Evolutionary conservation across 2,797 vertebrate genomes (phyloP), one percentile per base, ranked within the genome.

Genomic region (Anniella stebbinsi): DNA sequence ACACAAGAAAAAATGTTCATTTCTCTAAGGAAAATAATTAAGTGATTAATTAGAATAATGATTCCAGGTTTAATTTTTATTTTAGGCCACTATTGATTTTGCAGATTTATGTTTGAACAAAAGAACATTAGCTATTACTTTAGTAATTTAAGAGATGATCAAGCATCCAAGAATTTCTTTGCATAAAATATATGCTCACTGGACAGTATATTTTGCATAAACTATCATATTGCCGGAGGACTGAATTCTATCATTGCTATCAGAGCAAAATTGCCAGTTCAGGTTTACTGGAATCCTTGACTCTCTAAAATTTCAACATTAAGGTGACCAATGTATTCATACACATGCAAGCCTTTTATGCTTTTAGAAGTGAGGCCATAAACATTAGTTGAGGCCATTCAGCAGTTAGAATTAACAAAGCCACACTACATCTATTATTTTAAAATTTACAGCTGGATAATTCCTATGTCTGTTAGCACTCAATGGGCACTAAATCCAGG

Each of bases 361-460:
- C 51, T 51, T 51, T 51, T 51, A 51, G 51, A 11, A 51, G 7
- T 51, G 51, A 11, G 51, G 51, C 51, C 30, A 4, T 70, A 13
- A 70, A 4, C 33, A 63, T 87, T 88, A 91, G 84, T 85, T 94
- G 82, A 87, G 70, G 45, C 85, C 89, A 90, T 84, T 51, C 73
- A 92, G 88, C 11, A 85, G 0, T 45, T 48, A 63, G 38, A 90
- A 33, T 91, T 72, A 91, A 86, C 88, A 88, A 87, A 92, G 72
- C 63, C 63, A 80, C 5, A 2, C 23, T 0, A 45, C 45, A 45
- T 45, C 23, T 48, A 86, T 76, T 81, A 88, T 2, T 88, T 91
- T 93, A 77, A 90, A 93, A 48, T 13, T 3, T 25, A 28, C 41
- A 77, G 75, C 0, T 23, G 21, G 38, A 75, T 75, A 4, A 41